Evolutionary conservation across 2,888 invertebrate species (phyloP).

Genomic region (Eupithecia subumbrata): DNA sequence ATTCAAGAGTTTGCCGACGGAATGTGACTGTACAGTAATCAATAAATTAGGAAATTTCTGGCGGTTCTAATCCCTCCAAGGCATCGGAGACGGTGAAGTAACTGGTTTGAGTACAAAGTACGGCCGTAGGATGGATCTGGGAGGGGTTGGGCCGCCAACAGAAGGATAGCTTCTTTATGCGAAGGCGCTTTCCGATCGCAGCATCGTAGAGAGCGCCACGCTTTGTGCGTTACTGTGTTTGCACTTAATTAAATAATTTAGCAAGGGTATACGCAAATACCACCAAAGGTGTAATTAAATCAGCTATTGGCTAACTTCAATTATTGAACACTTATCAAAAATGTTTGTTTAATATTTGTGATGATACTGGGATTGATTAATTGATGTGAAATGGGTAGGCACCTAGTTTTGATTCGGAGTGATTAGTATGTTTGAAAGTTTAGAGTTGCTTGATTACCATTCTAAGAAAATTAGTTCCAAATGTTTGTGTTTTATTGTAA

Average conservation of each 20-base stretch:
- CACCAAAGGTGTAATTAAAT: slow-evolving; percentile 74
- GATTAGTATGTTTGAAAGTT: neutral
- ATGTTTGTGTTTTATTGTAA: slow-evolving; percentile 57
- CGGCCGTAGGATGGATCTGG: slow-evolving; percentile 11
- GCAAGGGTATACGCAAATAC: slow-evolving; percentile 75
- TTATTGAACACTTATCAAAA: slow-evolving; percentile 38
- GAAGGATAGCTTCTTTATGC: slow-evolving; percentile 63
- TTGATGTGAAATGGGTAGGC: slow-evolving; percentile 46
- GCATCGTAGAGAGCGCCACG: slow-evolving; percentile 55
- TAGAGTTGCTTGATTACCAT: slow-evolving; percentile 7
- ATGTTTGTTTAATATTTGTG: slow-evolving; percentile 32
- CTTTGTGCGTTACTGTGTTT: slow-evolving; percentile 63
- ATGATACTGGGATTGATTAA: slow-evolving; percentile 55
- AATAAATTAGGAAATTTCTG: slow-evolving; percentile 71
- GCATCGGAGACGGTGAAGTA: slow-evolving; percentile 20
- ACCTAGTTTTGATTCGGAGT: slow-evolving; percentile 7
- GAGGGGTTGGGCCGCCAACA: slow-evolving; percentile 44
- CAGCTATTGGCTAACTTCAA: slow-evolving; percentile 56
- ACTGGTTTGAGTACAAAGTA: neutral
- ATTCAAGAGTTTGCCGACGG: slow-evolving; percentile 81
- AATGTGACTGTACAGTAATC: slow-evolving; percentile 82
- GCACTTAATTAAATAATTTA: slow-evolving; percentile 72
- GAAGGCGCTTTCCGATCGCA: slow-evolving; percentile 49
- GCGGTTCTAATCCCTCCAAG: slow-evolving; percentile 51
- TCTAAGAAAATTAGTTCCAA: slow-evolving; percentile 43